Percentiles rank a stretch among this genome's conserved stretches.
Conservation (phyloP, 92 coral and sea anemone genomes). For the Umimayanthus kanabou region DNA sequence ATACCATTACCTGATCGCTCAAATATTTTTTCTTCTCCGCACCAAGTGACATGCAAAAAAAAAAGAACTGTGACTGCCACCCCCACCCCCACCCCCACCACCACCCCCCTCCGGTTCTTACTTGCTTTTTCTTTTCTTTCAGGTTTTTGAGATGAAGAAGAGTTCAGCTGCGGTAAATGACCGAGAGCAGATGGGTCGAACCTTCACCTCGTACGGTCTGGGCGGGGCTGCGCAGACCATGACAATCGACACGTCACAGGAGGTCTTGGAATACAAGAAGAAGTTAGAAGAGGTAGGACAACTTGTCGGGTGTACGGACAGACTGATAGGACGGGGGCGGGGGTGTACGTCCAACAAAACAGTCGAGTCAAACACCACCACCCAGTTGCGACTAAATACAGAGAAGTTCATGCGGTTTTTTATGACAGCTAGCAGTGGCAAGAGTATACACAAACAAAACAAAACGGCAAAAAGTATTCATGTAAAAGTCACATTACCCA, state of each 20-base stretch:
- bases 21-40: too few species aligned
- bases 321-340: too few species aligned
- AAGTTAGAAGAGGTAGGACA: conserved; percentile 53
- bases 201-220: conserved; percentile 55
- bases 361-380: too few species aligned
- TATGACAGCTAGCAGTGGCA: background rate
- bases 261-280: conserved; percentile 51
- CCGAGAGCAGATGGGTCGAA: conserved; percentile 58
- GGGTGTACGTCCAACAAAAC: too few species aligned
- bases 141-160: conserved; percentile 74
- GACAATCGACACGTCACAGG: conserved; percentile 42
- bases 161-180: conserved; percentile 58
- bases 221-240: conserved; percentile 30
- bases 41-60: too few species aligned
- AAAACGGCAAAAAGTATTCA: background rate
- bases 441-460: background rate
- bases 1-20: too few species aligned
- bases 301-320: background rate
- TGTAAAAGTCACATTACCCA: background rate
- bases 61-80: too few species aligned
- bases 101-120: background rate
- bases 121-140: background rate
- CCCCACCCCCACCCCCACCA: too few species aligned
- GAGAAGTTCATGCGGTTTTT: too few species aligned
- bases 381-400: too few species aligned